Base-by-base conservation (phyloP, 2,888 invertebrate genomes). In the Ophion ventricosus region DNA sequence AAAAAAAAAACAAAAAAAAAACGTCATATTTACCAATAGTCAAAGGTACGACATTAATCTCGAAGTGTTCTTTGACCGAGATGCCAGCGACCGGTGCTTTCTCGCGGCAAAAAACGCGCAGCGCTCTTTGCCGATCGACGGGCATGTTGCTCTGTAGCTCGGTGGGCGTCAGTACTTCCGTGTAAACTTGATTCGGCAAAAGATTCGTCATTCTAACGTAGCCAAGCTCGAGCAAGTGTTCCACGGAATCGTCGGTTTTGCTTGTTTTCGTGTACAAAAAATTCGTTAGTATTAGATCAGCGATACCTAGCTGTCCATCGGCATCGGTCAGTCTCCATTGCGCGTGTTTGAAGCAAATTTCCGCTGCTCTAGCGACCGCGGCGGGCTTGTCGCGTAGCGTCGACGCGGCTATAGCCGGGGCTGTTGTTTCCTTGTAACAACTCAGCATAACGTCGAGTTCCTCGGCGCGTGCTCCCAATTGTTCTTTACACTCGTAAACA, bases 1-100 rank as follows among this genome's bases (percentile, higher is more conserved):
- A 10, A 14, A 14, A 43, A 2, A 25, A 59, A 20, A 43, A 23
- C 1, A 43, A 43, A 11, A 43, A 14, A 3, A 49, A 43, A 77
- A 20, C 8, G 29, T 59, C 61, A 11, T 56, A 26, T 90, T 92
- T 91, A 96, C 98, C 97, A 91, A 98, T 98, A 1, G 97, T 97
- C 84, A 99, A 95, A 10, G 99, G 99, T 17, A 98, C 98, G 63
- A 99, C 97, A 94, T 99, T 99, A 87, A 99, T 98, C 94, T 99
- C 99, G 93, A 99, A 99, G 94, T 99, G 99, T 92, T 99, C 99
- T 93, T 99, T 99, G 17, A 99, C 98, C 0, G 98, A 97, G 88
- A 99, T 99, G 2, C 99, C 99, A n/a, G 99, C 99, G 7, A 99
- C 99, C 0, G 98, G 99, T 66, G 98, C 98, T 87, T 97, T 97